Evolutionary conservation across 2,888 invertebrate genomes (phyloP), one percentile per base, ranked within the genome.

Genomic region (Torymus auratus): DNA sequence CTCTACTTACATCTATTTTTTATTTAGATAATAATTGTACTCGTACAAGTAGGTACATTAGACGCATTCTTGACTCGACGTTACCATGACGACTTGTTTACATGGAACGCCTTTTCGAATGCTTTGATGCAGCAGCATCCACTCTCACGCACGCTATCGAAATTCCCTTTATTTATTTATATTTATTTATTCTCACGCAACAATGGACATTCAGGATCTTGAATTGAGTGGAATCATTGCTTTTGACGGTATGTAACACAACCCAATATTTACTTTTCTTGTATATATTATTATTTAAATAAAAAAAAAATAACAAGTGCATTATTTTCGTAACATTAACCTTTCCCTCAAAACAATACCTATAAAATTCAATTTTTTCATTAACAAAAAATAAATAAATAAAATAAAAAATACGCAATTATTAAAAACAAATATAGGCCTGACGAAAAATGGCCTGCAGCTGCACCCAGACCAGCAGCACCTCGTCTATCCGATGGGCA

Each of bases 401-500:
- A 23, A 14, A 41, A 4, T 55, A 92, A 92, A 92, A 1, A 58
- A 28, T 23, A 64, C 11, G 13, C 13, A 28, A 41, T 11, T 50
- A 15, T 65, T 11, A 28, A 15, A 61, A 67, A 68, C 13, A 41
- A 72, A 73, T 65, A 87, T 65, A 87, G 90, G 89, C 17, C 84
- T 89, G 78, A 91, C 91, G 17, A 88, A 87, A 81, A 91, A 91
- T 82, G 95, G 96, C 0, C 91, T 96, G 2, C 94, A 94, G 82
- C 91, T 95, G 12, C 96, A 96, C 28, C 96, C 96, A 0, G 93
- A 95, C 88, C 92, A 94, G 12, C 90, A 93, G 78, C 94, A 96
- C 86, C 92, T 96, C 1, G 92, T 96, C 4, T 96, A 95, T 90
- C 95, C 96, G 0, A 93, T 96, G 90, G 96, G 96, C 1, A 95